Conservation (phyloP, 2,113 vertebrate species). For the Ardeotis arabs region DNA sequence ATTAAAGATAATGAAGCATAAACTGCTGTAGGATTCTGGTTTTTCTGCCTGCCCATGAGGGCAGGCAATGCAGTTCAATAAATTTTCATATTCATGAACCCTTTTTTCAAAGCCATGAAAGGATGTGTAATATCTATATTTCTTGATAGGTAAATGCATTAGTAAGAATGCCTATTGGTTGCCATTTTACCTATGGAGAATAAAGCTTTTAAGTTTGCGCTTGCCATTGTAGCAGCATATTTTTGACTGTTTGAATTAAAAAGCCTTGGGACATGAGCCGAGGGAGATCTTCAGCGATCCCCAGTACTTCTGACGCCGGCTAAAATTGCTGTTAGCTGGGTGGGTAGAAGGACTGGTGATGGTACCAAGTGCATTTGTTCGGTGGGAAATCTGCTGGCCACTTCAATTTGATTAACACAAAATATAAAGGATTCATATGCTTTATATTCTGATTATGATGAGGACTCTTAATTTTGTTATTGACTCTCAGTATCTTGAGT, state of each 20-base stretch:
- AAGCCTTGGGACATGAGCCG: not conserved
- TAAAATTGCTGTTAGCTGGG: not conserved
- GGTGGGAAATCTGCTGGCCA: not conserved
- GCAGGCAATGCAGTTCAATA: not conserved
- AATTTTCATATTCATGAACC: not conserved
- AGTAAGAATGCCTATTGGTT: not conserved
- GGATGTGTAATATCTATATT: not conserved
- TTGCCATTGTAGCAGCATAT: no score
- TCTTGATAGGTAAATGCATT: not conserved
- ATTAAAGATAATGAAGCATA: not conserved
- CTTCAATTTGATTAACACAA: not conserved
- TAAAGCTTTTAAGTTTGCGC: not conserved
- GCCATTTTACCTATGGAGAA: not conserved
- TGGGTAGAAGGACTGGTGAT: not conserved
- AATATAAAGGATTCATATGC: not conserved
- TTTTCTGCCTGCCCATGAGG: not conserved
- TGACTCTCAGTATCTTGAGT: not conserved
- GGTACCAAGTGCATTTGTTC: not conserved
- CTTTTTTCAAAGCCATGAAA: not conserved
- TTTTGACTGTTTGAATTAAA: not conserved
- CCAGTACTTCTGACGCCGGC: no score
- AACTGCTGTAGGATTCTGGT: not conserved
- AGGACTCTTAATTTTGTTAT: not conserved
- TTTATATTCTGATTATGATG: not conserved
- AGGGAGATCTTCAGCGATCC: not conserved